Percentiles rank a stretch among this genome's conserved stretches.
These are phyloP conservation scores for Craterocephalus amniculus DNA, from an alignment of 2,797 vertebrate species.

Conservation along the genomic window DNA sequence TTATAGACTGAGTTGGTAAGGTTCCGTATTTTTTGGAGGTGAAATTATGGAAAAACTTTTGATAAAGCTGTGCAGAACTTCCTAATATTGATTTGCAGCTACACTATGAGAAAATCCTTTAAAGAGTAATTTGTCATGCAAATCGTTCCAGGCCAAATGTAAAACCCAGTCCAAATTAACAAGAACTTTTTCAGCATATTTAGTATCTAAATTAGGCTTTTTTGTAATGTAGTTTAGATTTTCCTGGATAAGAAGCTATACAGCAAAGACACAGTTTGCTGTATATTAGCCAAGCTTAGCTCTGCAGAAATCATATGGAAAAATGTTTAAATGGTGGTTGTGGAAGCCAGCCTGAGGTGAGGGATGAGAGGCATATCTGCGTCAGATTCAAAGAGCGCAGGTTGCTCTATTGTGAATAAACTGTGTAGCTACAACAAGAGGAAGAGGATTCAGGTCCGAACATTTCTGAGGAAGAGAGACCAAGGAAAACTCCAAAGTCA, in stretches of 20 bases:
- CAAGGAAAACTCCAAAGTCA: neutral
- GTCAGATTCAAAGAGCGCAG: neutral
- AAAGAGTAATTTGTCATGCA: neutral
- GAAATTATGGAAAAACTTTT: neutral
- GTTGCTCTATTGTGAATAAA: neutral
- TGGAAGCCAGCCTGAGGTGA: constrained; percentile 9
- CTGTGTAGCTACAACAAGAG: neutral
- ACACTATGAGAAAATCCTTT: neutral
- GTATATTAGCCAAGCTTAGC: neutral
- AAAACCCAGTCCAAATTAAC: too few species aligned
- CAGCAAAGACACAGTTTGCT: neutral
- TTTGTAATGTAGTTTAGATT: neutral
- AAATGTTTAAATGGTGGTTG: constrained; percentile 18
- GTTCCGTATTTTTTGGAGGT: neutral
- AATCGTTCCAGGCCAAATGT: too few species aligned
- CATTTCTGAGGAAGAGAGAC: neutral
- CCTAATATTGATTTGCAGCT: neutral
- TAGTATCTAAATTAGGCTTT: too few species aligned
- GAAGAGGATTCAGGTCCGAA: neutral
- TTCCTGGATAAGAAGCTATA: neutral
- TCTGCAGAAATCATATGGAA: constrained; percentile 16
- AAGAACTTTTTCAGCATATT: too few species aligned
- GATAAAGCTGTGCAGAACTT: neutral
- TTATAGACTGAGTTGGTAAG: neutral
- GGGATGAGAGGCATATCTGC: neutral